A percentile compares a stretch with the other conserved stretches of the same genome.
Evolutionary conservation across 2,888 invertebrate species (phyloP).

Genomic region (Stenchaetothrips biformis): DNA sequence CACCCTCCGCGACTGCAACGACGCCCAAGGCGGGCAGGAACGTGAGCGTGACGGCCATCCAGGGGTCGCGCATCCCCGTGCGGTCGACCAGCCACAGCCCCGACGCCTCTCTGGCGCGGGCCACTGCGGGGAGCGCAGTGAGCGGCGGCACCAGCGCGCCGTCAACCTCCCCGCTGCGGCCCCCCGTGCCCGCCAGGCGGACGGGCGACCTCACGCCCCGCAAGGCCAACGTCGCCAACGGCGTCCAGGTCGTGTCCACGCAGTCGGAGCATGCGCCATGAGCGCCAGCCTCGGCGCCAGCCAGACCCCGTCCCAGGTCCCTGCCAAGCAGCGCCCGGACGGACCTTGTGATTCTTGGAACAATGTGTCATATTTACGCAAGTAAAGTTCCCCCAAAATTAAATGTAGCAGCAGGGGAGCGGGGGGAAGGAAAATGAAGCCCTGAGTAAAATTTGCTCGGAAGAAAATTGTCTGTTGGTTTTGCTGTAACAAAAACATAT

Average conservation of each 20-base stretch:
- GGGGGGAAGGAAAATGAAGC: background rate
- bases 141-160: background rate
- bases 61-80: slow-evolving; percentile 1
- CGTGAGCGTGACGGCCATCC: background rate
- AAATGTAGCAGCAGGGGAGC: background rate
- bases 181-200: slow-evolving; percentile 14
- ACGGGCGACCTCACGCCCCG: background rate
- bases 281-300: background rate
- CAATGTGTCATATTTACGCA: background rate
- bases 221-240: background rate
- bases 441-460: too few species aligned
- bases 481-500: too few species aligned
- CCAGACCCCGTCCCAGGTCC: too few species aligned
- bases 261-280: background rate
- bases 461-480: too few species aligned
- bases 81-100: slow-evolving; percentile 12
- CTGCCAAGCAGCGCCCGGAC: background rate
- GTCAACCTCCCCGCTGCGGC: background rate
- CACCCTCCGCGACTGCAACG: background rate
- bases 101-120: background rate
- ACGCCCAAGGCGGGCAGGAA: background rate
- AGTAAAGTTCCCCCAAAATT: background rate
- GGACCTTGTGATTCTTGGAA: background rate
- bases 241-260: background rate
- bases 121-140: background rate